Percentiles rank a stretch among this genome's conserved stretches.
phyloP scores from a whole-genome alignment of 2,113 vertebrate genomes.

The Myanophis thanlyinensis region DNA sequence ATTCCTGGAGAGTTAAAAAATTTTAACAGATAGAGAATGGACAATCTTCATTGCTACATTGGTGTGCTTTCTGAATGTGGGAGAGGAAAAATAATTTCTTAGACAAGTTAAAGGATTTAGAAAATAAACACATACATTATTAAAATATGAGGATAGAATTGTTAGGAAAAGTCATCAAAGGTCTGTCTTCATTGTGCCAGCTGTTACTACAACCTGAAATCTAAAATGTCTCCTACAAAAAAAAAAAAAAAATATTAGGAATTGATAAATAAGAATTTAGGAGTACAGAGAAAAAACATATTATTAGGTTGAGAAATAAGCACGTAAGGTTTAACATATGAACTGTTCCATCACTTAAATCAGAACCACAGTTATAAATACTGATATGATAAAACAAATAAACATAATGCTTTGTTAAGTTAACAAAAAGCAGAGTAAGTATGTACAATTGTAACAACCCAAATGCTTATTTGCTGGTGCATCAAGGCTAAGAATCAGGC shows the following conservation, averaged over 20 bases:
- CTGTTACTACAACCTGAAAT: background rate
- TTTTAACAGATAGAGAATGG: background rate
- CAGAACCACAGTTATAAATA: background rate
- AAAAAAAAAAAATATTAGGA: background rate
- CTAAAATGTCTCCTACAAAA: background rate
- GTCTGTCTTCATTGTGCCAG: background rate
- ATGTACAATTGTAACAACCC: background rate
- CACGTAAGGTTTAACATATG: background rate
- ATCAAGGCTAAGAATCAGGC: conserved; percentile 14
- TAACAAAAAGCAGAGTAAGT: background rate
- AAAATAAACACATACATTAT: background rate
- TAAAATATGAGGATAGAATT: background rate
- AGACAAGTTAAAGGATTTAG: background rate
- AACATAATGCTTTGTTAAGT: background rate
- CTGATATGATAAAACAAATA: background rate
- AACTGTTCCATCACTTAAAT: background rate
- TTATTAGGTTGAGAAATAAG: background rate
- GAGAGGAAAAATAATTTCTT: background rate
- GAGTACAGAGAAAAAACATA: background rate
- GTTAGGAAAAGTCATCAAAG: background rate
- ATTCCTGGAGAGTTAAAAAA: background rate
- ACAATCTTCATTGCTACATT: background rate
- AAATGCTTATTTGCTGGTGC: conserved; percentile 10
- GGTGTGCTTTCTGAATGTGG: background rate
- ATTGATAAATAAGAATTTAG: background rate